A percentile compares a stretch with the other conserved stretches of the same genome.
Conservation (phyloP, 2,113 vertebrate species). For the Scytalopus superciliaris region DNA sequence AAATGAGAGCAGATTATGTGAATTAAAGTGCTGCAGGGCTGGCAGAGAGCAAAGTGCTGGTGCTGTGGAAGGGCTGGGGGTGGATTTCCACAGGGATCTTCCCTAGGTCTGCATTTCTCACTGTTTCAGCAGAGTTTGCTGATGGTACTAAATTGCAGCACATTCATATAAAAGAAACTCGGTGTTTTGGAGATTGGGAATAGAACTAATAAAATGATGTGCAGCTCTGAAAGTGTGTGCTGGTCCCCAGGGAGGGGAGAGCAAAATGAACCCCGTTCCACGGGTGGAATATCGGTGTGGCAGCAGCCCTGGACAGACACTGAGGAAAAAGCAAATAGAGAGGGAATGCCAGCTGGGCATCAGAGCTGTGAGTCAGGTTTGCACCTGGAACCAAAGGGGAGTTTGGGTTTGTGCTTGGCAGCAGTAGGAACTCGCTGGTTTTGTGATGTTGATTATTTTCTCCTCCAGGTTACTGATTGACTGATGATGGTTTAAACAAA, state of each 20-base stretch:
- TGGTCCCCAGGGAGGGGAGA: neutral
- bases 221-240: neutral
- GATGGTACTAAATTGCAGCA: slow-evolving; percentile 27
- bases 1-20: neutral
- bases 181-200: neutral
- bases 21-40: neutral
- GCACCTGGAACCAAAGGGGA: neutral
- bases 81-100: neutral
- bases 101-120: neutral
- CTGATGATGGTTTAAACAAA: rapidly evolving
- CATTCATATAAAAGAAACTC: neutral
- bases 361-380: neutral
- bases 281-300: neutral
- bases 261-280: neutral
- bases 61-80: neutral
- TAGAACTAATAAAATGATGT: slow-evolving; percentile 43
- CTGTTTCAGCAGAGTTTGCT: neutral
- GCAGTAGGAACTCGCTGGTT: neutral
- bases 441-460: neutral
- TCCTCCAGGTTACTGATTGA: neutral
- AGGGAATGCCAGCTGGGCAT: neutral
- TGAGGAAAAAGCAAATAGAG: neutral
- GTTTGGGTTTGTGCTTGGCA: neutral
- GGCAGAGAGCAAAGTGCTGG: neutral
- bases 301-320: neutral